phyloP scores from a whole-genome alignment of 2,113 vertebrate genomes.

The Spea bombifrons region DNA sequence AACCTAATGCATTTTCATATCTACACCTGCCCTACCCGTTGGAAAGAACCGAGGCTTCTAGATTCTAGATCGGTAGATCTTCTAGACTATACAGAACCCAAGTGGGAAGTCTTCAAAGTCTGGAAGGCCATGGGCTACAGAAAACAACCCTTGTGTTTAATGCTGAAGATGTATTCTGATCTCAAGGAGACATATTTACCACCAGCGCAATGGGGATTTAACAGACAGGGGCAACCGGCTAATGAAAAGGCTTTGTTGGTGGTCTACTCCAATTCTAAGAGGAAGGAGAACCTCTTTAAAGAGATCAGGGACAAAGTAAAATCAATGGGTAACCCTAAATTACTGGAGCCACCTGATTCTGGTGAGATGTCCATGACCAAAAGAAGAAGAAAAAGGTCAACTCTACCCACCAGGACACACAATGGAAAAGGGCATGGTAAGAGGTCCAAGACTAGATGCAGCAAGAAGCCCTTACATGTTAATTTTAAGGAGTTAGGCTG shows the following conservation, averaged over 20 bases:
- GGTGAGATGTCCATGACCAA: conserved; percentile 50
- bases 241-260: conserved; percentile 76
- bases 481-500: conserved; percentile 88
- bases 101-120: conserved; percentile 82
- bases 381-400: conserved; percentile 62
- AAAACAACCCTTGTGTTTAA: conserved; percentile 67
- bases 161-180: conserved; percentile 63
- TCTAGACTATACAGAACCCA: conserved; percentile 47
- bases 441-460: conserved; percentile 73
- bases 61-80: conserved; percentile 66
- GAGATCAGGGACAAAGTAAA: conserved; percentile 77
- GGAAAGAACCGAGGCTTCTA: conserved; percentile 56
- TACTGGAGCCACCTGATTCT: conserved; percentile 48
- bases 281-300: conserved; percentile 75
- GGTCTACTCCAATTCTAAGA: conserved; percentile 68
- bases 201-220: conserved; percentile 66
- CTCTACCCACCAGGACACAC: conserved; percentile 52
- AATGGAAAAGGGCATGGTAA: conserved; percentile 63
- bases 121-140: conserved; percentile 60
- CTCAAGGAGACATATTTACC: conserved; percentile 53
- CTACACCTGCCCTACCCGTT: conserved; percentile 61
- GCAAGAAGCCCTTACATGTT: conserved; percentile 77
- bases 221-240: conserved; percentile 49
- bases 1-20: conserved; percentile 68
- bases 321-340: conserved; percentile 57